Conservation (phyloP, 2,888 invertebrate genomes). For the Melanotus villosus region DNA sequence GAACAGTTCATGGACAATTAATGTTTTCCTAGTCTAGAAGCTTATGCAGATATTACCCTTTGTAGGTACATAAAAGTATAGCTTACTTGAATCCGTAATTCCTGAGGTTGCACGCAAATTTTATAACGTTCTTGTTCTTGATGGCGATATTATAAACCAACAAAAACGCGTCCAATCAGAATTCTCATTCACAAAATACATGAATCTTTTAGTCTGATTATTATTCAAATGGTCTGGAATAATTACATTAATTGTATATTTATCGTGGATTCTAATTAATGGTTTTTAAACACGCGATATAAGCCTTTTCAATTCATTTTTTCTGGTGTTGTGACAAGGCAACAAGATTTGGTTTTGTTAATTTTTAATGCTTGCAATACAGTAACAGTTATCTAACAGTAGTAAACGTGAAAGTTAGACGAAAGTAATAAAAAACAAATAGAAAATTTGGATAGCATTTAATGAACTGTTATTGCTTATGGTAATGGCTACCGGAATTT, state of each 20-base stretch:
- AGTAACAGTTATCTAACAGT: neutral
- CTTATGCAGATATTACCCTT: neutral
- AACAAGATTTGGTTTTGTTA: neutral
- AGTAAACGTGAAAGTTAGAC: neutral
- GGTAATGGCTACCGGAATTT: conserved; percentile 26
- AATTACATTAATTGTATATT: conserved; percentile 32
- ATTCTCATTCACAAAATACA: conserved; percentile 18
- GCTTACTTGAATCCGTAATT: conserved; percentile 2
- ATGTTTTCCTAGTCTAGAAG: neutral
- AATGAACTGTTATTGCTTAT: conserved; percentile 6
- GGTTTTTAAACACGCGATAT: conserved; percentile 31
- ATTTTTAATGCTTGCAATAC: too few species aligned
- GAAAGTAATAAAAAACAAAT: neutral
- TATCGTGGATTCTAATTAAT: conserved; percentile 36
- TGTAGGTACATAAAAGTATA: neutral
- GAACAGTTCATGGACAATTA: neutral
- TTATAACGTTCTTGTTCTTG: neutral
- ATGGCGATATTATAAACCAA: too few species aligned
- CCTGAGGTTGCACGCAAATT: conserved; percentile 4
- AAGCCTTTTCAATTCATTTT: neutral
- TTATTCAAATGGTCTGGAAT: conserved; percentile 26
- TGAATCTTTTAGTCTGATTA: conserved; percentile 12
- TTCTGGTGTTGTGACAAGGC: neutral
- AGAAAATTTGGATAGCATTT: neutral
- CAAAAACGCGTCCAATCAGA: neutral